phyloP scores from a whole-genome alignment of 1,140 invertebrate species.

The Anadara kagoshimensis region DNA sequence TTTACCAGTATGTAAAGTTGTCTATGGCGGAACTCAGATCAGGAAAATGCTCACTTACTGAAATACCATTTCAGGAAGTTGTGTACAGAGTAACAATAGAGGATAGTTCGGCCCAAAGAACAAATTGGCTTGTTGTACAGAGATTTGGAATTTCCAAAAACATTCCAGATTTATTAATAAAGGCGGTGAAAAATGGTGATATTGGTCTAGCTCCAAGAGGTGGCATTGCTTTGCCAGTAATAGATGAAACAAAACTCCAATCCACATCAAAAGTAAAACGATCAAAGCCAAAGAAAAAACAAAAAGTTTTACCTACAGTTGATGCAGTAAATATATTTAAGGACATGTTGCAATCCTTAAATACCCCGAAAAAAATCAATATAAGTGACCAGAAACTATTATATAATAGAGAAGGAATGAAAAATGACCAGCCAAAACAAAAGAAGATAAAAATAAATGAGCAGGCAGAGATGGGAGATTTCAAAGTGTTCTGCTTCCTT shows the following conservation, averaged over 20 bases:
- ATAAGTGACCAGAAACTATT: too few species aligned
- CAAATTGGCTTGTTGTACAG: constrained; percentile 52
- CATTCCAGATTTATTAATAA: constrained; percentile 25
- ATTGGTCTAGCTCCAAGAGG: constrained; percentile 57
- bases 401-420: too few species aligned
- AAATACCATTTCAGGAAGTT: constrained; percentile 19
- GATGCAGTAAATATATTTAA: too few species aligned
- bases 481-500: constrained; percentile 62
- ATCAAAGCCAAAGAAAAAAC: too few species aligned
- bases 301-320: too few species aligned
- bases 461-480: too few species aligned
- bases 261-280: too few species aligned
- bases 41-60: constrained; percentile 1
- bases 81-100: constrained; percentile 32
- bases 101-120: constrained; percentile 7
- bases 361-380: too few species aligned
- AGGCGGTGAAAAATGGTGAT: constrained; percentile 37
- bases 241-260: too few species aligned
- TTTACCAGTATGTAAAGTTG: not conserved
- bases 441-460: not conserved
- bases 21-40: constrained; percentile 8
- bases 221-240: constrained; percentile 48
- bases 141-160: constrained; percentile 51
- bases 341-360: too few species aligned
- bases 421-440: constrained; percentile 10